Evolutionary conservation across 2,888 invertebrate species (phyloP), one percentile per base, ranked within the genome.

Genomic region (Mesochorus sp.): DNA sequence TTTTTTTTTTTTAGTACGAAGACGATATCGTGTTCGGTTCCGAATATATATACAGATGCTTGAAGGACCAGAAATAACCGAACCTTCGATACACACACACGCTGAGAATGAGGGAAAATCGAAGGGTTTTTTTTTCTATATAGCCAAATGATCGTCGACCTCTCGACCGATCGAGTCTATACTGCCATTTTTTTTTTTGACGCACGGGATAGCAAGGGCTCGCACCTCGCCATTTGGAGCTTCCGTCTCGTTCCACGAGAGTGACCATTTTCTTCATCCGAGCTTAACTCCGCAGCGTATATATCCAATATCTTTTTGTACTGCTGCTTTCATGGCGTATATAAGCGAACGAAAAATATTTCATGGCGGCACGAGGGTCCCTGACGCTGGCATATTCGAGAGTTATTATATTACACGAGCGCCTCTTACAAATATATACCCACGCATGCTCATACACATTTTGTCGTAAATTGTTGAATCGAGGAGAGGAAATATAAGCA

Each of bases 141-240:
- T n/a, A n/a, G n/a, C 47, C n/a, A 49, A 49, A 47, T 31, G 62
- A 62, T 62, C 62, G 10, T 12, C 47, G 62, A 47, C 62, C 34
- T 6, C 31, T 34, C 47, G 44, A n/a, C n/a, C 19, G 62, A 31
- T 28, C 17, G 5, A 31, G 28, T 31, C 26, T 53, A 42, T 42
- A 5, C 28, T 26, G 28, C 34, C 34, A 19, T 55, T 42, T 26
- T 47, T 66, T 66, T 53, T 39, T n/a, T 51, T 6, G 42, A 31
- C 42, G 21, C 39, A 57, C 67, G n/a, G n/a, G n/a, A n/a, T n/a
- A n/a, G n/a, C n/a, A n/a, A n/a, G n/a, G n/a, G n/a, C n/a, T n/a
- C n/a, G n/a, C n/a, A n/a, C 71, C 57, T 68, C 64, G 34, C 37
- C 39, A 51, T 76, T 75, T 59, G 47, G 44, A 59, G 62, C 24